Percentiles rank a stretch among this genome's conserved stretches.
phyloP scores from a whole-genome alignment of 2,797 vertebrate genomes.

The Oryzias dopingdopingensis region DNA sequence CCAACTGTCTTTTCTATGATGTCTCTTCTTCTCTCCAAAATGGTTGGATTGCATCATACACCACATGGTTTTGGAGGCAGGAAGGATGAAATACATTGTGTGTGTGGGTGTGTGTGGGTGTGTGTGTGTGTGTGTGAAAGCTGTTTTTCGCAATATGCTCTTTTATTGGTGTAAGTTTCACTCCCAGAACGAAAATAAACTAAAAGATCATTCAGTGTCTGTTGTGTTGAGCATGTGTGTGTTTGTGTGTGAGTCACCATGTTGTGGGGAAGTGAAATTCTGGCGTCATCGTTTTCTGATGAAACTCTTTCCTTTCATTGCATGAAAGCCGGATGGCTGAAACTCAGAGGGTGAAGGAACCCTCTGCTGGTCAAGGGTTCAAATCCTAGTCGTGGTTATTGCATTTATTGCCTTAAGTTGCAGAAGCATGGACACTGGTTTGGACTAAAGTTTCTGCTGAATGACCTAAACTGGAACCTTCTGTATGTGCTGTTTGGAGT shows the following conservation, averaged over 20 bases:
- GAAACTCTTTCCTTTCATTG: slow-evolving; percentile 1
- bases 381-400: no score
- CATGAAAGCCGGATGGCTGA: no score
- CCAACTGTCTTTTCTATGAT: slow-evolving; percentile 52
- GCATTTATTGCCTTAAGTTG: no score
- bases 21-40: slow-evolving; percentile 33
- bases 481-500: background rate
- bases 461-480: background rate
- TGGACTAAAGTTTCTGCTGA: no score
- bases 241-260: background rate
- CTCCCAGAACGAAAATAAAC: no score
- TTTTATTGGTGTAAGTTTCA: no score
- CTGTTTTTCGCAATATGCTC: no score
- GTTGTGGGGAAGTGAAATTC: slow-evolving; percentile 6
- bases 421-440: no score
- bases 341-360: no score
- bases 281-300: slow-evolving; percentile 13
- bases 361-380: no score
- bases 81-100: background rate
- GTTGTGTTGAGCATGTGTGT: background rate
- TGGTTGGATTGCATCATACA: slow-evolving; percentile 39
- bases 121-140: background rate
- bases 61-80: background rate
- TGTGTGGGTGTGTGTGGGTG: no score
- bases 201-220: background rate